A percentile compares a stretch with the other conserved stretches of the same genome.
phyloP scores from a whole-genome alignment of 2,797 vertebrate species.

The Trematomus bernacchii region DNA sequence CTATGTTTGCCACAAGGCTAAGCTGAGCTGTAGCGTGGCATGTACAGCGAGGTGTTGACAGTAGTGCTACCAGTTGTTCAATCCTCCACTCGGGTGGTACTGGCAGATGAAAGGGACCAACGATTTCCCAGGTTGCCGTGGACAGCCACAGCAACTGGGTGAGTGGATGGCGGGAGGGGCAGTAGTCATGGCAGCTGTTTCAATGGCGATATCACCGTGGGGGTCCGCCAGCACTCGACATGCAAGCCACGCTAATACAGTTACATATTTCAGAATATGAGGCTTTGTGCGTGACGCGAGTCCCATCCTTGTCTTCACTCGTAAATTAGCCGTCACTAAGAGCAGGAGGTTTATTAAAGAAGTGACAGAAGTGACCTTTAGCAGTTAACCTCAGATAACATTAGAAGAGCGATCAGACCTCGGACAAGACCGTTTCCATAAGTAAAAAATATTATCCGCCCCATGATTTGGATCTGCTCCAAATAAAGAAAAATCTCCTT shows the following conservation, averaged over 20 bases:
- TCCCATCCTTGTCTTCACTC: not conserved
- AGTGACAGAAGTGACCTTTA: not conserved
- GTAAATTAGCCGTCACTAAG: not conserved
- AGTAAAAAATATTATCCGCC: no score
- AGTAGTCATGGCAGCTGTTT: slow-evolving; percentile 67
- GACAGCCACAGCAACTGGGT: slow-evolving; percentile 58
- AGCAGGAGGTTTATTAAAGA: not conserved
- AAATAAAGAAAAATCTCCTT: no score
- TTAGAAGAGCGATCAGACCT: no score
- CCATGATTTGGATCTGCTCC: no score
- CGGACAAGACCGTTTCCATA: no score
- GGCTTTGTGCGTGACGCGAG: not conserved
- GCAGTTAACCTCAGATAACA: not conserved
- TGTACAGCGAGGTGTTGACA: slow-evolving; percentile 69
- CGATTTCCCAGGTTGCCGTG: slow-evolving; percentile 64
- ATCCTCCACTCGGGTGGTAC: slow-evolving; percentile 55
- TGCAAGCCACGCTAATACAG: slow-evolving; percentile 26
- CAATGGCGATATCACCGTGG: slow-evolving; percentile 45
- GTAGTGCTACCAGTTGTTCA: slow-evolving; percentile 73
- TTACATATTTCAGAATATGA: slow-evolving; percentile 27
- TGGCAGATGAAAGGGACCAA: slow-evolving; percentile 66
- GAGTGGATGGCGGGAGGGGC: slow-evolving; percentile 36
- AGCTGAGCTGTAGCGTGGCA: slow-evolving; percentile 56
- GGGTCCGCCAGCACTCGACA: slow-evolving; percentile 29
- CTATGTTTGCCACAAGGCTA: slow-evolving; percentile 75